A percentile compares a stretch with the other conserved stretches of the same genome.
phyloP scores from a whole-genome alignment of 2,888 invertebrate species.

The Hanleya hanleyi region DNA sequence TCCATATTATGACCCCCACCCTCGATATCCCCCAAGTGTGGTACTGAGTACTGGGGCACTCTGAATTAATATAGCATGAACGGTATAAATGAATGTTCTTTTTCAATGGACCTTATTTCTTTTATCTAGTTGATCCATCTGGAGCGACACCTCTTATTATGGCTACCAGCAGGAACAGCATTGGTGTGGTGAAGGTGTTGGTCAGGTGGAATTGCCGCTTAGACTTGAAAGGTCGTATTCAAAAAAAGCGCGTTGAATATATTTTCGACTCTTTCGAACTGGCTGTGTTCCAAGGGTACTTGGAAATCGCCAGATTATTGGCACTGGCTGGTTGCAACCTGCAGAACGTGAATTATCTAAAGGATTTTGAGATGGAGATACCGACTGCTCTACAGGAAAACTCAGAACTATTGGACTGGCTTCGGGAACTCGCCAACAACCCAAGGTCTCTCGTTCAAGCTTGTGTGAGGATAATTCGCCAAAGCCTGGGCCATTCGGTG shows the following conservation, averaged over 20 bases:
- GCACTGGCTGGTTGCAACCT: conserved; percentile 51
- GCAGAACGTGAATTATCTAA: conserved; percentile 33
- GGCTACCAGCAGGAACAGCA: conserved; percentile 50
- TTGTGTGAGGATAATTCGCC: conserved; percentile 39
- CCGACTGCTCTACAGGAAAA: conserved; percentile 37
- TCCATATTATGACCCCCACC: too few relatives aligned
- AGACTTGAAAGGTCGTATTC: conserved; percentile 43
- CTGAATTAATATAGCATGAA: too few relatives aligned
- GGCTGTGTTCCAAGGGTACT: conserved; percentile 48
- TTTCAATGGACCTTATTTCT: too few relatives aligned
- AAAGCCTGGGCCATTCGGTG: conserved; percentile 34
- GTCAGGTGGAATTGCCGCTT: conserved; percentile 47
- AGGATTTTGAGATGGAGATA: conserved; percentile 17
- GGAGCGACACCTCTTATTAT: conserved; percentile 54
- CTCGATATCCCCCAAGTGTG: too few relatives aligned
- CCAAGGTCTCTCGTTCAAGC: conserved; percentile 41
- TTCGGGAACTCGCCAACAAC: conserved; percentile 28
- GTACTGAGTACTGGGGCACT: too few relatives aligned
- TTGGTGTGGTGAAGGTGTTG: conserved; percentile 40
- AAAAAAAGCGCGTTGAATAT: conserved; percentile 39
- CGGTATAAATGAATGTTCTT: too few relatives aligned
- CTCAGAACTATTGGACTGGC: conserved; percentile 41
- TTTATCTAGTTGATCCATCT: conserved; percentile 10
- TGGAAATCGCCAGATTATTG: conserved; percentile 47
- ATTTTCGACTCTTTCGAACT: conserved; percentile 52